These are phyloP conservation scores for Protonemura montana DNA, from an alignment of 2,888 invertebrate species.

Conservation along the genomic window DNA sequence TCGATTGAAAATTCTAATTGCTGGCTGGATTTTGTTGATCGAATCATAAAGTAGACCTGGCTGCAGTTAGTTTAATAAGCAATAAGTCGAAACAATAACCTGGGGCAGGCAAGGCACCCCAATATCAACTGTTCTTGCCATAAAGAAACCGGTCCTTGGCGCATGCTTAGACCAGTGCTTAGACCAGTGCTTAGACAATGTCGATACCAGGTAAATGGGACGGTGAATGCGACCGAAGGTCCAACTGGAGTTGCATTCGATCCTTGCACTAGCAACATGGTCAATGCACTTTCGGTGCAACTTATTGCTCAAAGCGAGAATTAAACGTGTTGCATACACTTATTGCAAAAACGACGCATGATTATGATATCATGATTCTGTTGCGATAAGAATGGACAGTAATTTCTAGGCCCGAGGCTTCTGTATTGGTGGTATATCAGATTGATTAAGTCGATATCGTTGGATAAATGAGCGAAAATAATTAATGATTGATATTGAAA, in stretches of 20 bases:
- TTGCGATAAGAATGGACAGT: neutral
- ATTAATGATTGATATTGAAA: neutral
- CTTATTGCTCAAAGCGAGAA: neutral
- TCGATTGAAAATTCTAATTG: too few relatives aligned
- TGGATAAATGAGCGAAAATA: conserved; percentile 4
- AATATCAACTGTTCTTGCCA: neutral
- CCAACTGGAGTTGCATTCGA: neutral
- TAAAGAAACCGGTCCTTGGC: conserved; percentile 1
- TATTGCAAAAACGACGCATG: neutral
- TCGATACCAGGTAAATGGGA: too few relatives aligned
- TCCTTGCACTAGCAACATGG: conserved; percentile 15
- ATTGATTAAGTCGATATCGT: neutral
- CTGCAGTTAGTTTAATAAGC: neutral
- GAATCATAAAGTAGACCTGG: too few relatives aligned
- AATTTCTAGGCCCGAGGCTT: neutral
- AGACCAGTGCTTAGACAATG: neutral
- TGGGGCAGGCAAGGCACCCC: neutral
- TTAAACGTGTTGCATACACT: neutral
- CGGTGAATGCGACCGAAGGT: neutral
- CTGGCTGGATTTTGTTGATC: too few relatives aligned
- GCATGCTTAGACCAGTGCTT: neutral
- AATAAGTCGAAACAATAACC: conserved; percentile 17
- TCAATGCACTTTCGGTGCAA: conserved; percentile 29
- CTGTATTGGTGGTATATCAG: neutral
- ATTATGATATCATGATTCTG: neutral